A percentile compares a stretch with the other conserved stretches of the same genome.
Evolutionary conservation across 2,113 vertebrate species (phyloP).

Genomic region (Apistogramma diplotaenia): DNA sequence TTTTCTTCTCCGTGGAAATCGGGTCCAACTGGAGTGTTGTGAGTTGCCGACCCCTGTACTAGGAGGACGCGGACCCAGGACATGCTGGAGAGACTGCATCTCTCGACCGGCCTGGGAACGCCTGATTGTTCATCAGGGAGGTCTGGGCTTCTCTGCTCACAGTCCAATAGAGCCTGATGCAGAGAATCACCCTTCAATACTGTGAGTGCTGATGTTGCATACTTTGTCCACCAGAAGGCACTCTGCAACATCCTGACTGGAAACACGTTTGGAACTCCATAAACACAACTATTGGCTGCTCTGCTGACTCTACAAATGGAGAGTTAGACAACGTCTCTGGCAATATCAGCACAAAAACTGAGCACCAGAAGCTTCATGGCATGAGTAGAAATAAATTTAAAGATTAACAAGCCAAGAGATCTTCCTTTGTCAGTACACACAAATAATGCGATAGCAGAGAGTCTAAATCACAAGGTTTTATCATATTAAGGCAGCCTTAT

Average conservation of each 20-base stretch:
- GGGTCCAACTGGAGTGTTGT: too few relatives aligned
- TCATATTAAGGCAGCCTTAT: background rate
- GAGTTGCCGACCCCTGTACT: too few relatives aligned
- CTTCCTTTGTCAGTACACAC: too few relatives aligned
- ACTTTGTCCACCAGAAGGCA: background rate
- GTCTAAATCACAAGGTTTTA: background rate
- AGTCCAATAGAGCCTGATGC: background rate
- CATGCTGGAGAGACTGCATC: too few relatives aligned
- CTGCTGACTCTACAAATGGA: too few relatives aligned
- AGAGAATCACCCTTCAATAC: background rate
- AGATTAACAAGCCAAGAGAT: too few relatives aligned
- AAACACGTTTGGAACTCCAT: background rate
- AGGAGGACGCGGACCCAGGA: too few relatives aligned
- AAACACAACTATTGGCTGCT: background rate
- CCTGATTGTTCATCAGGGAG: too few relatives aligned
- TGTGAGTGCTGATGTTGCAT: background rate
- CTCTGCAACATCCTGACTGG: background rate
- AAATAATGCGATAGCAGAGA: background rate
- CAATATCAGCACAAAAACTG: background rate
- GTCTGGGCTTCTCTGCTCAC: background rate
- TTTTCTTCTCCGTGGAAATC: too few relatives aligned
- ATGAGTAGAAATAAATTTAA: background rate
- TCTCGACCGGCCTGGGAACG: too few relatives aligned
- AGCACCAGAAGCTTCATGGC: background rate
- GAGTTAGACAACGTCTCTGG: background rate